Percentiles rank a stretch among this genome's conserved stretches.
Evolutionary conservation across 1,140 invertebrate genomes (phyloP).

Genomic region (Drosophila equinoxialis): DNA sequence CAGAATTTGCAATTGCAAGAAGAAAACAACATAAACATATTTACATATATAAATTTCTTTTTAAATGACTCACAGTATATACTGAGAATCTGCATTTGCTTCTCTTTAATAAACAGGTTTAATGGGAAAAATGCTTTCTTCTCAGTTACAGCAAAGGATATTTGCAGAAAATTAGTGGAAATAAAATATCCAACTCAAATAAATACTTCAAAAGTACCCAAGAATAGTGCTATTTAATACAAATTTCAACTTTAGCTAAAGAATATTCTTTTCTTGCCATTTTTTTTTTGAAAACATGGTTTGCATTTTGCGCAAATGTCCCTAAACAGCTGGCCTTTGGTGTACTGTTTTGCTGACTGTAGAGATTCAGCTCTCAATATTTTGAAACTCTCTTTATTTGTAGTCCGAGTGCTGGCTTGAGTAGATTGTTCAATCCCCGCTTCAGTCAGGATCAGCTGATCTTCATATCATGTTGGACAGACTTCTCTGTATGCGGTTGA

Average conservation of each 20-base stretch:
- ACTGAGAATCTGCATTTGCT: not conserved
- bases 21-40: not conserved
- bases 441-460: not conserved
- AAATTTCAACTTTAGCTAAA: too few relatives aligned
- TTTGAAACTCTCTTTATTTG: not conserved
- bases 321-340: not conserved
- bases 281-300: too few relatives aligned
- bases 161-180: not conserved
- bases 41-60: not conserved
- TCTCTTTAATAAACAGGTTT: not conserved
- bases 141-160: not conserved
- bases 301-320: not conserved
- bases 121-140: not conserved
- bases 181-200: not conserved
- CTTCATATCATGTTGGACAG: not conserved
- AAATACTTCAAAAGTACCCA: too few relatives aligned
- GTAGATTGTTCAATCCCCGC: not conserved
- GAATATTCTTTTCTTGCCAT: too few relatives aligned
- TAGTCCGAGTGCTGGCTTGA: not conserved
- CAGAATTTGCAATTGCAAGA: not conserved
- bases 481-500: not conserved
- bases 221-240: too few relatives aligned
- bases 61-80: not conserved
- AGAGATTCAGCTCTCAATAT: not conserved
- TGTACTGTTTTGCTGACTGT: not conserved